Evolutionary conservation across 2,797 vertebrate genomes (phyloP), one percentile per base, ranked within the genome.

Genomic region (Pantherophis alleghaniensis): DNA sequence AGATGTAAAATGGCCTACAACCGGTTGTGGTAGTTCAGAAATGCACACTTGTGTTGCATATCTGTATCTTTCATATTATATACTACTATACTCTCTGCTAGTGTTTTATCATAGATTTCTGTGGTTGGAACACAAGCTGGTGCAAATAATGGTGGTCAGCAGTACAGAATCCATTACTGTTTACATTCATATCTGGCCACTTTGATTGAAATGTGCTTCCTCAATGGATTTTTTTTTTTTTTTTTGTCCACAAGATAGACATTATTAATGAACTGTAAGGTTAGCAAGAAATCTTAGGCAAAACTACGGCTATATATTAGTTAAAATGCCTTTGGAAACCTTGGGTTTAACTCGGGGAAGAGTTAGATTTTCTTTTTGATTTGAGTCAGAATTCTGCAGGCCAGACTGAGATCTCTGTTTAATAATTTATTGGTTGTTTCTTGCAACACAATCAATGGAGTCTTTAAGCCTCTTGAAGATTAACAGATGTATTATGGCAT

Each of bases 1-100:
- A 94, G 90, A 94, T 94, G 91, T 13, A 16, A 92, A 94, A 88
- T 94, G 63, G 63, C 94, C 92, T 87, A n/a, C 42, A 93, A 37
- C 94, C 94, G 96, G 94, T 95, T 96, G 91, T 96, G 92, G 93
- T 96, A 94, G 69, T 13, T 95, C 94, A 89, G 94, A 90, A 94
- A 89, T 92, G 79, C 0, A 22, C 13, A 12, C 87, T 95, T 91
- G 37, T 0, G 1, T 94, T 94, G 91, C 88, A 91, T 83, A 88
- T 92, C 90, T 0, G 0, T 93, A 92, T 42, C 69, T 96, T 94
- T 95, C 63, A 93, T 91, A 95, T 93, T 5, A 59, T 20, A 24
- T 91, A 20, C 90, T 87, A 13, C 87, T 74, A 74, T 37, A 32
- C 7, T 93, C 18, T 95, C 91, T 93, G 86, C 42, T 93, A 12